phyloP scores from a whole-genome alignment of 2,888 invertebrate species.

The Rhagonycha fulva region DNA sequence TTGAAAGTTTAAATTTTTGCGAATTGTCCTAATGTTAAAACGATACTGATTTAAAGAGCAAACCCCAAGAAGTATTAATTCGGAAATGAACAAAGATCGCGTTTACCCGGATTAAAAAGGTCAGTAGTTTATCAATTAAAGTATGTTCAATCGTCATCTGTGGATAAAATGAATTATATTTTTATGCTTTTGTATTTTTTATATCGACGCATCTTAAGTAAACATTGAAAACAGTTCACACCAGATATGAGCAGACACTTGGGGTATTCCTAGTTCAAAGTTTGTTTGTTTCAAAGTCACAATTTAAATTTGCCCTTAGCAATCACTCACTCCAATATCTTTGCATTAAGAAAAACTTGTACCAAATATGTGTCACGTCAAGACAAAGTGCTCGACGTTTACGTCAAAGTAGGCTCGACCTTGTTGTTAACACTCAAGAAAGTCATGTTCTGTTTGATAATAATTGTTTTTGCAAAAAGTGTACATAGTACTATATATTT shows the following conservation, averaged over 20 bases:
- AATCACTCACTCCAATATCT: background rate
- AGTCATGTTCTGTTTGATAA: background rate
- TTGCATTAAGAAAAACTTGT: background rate
- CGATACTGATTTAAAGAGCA: conserved; percentile 14
- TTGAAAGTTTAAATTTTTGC: conserved; percentile 3
- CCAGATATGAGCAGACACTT: conserved; percentile 5
- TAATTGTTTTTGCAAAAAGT: background rate
- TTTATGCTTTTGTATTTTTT: conserved; percentile 13
- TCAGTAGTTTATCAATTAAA: conserved; percentile 40
- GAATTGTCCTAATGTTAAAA: conserved; percentile 9
- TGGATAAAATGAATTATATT: conserved; percentile 11
- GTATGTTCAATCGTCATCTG: conserved; percentile 24
- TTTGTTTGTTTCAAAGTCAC: background rate
- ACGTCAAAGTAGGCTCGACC: background rate
- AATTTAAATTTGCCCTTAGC: background rate
- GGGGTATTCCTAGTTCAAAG: background rate
- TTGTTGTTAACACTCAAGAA: background rate
- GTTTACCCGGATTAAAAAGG: conserved; percentile 38
- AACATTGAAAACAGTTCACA: conserved; percentile 9
- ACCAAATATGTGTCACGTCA: background rate
- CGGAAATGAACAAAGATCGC: conserved; percentile 46
- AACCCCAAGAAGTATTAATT: conserved; percentile 38
- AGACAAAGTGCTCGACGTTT: background rate
- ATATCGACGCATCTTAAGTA: conserved; percentile 7
- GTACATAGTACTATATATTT: background rate